Base-by-base conservation (phyloP, 2,113 vertebrate genomes). In the Xiphophorus hellerii region DNA sequence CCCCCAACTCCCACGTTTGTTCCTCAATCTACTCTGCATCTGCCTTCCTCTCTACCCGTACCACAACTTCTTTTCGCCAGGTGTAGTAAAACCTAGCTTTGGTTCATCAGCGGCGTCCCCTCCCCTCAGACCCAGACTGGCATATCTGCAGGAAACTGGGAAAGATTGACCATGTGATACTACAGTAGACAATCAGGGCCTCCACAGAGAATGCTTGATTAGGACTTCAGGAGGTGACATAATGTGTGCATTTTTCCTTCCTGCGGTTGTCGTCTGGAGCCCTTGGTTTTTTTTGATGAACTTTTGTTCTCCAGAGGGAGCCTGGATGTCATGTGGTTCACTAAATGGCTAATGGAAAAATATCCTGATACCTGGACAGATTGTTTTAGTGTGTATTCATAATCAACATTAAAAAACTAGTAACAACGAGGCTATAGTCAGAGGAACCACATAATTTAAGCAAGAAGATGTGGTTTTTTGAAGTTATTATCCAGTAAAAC, bases 91-190 rank as follows among this genome's bases (percentile, higher is more conserved):
- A 68, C 62, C 28, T 67, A 11, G 37, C 61, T 67, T 85, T 63
- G 62, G 35, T 74, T 70, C 44, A 65, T 31, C 37, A 39, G 76
- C 64, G 69, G 79, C 87, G 86, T 90, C 90, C 81, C 84, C 84
- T 73, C 22, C 76, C 76, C 76, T 86, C 66, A 78, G 75, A 70
- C 31, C 69, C 28, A 42, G n/a, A 71, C 65, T 74, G 31, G 51
- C 72, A 29, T 79, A 74, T 80, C 80, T 79, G 63, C 85, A 86
- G 88, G 88, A 93, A 90, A 64, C 77, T 51, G 63, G 62, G 4
- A 77, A 30, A 70, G 48, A 80, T 87, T 72, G 66, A 29, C 62
- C 63, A 51, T 58, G 66, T 63, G 71, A 75, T 85, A 83, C 62
- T 66, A 80, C 30, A 27, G 74, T 37, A 61, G 84, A 87, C 87